These are phyloP conservation scores for Halocynthia roretzi DNA, from an alignment of 23 tunicate species.

Conservation along the genomic window DNA sequence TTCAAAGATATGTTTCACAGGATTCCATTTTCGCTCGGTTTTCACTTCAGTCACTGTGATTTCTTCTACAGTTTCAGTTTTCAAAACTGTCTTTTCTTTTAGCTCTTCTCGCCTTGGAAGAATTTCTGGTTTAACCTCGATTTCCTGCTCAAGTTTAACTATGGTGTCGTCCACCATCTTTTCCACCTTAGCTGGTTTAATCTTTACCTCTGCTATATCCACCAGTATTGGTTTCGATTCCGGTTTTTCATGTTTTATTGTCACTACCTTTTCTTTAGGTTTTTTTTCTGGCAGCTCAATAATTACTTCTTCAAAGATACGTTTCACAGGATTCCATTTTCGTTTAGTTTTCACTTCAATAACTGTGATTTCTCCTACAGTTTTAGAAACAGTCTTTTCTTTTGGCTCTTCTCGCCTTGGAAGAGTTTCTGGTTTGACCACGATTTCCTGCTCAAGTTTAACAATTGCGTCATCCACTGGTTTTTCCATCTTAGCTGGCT, in stretches of 20 bases:
- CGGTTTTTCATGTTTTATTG: neutral
- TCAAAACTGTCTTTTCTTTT: too few relatives aligned
- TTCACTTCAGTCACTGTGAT: neutral
- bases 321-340: slow-evolving; percentile 61
- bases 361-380: neutral
- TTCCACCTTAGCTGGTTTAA: too few relatives aligned
- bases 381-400: neutral
- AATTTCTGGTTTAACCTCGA: too few relatives aligned
- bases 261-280: neutral
- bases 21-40: slow-evolving; percentile 26
- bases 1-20: slow-evolving; percentile 29
- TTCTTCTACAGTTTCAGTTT: neutral
- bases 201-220: neutral
- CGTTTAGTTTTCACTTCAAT: slow-evolving; percentile 6
- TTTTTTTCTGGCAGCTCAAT: neutral
- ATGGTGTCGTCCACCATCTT: too few relatives aligned
- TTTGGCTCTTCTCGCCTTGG: neutral
- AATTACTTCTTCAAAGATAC: slow-evolving; percentile 4
- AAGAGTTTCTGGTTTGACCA: neutral
- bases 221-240: neutral
- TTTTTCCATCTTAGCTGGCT: neutral
- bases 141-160: too few relatives aligned
- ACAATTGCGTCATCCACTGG: neutral
- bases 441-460: neutral
- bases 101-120: too few relatives aligned